A percentile compares a stretch with the other conserved stretches of the same genome.
phyloP scores from a whole-genome alignment of 2,113 vertebrate genomes.

The Catagonus wagneri region DNA sequence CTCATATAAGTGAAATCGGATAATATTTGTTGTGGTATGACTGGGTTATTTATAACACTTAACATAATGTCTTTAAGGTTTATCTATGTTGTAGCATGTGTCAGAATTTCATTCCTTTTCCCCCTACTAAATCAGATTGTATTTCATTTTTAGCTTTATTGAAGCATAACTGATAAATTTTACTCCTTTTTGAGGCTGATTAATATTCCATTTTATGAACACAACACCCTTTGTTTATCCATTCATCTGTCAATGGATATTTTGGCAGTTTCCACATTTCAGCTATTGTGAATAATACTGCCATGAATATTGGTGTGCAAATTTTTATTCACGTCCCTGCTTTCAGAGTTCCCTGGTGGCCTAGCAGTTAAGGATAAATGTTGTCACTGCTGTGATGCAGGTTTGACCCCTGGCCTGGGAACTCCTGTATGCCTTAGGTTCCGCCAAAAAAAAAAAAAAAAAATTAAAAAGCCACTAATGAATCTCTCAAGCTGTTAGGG shows the following conservation, averaged over 20 bases:
- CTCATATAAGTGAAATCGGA: neutral
- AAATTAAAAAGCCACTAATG: no score
- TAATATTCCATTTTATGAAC: neutral
- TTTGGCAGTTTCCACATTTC: neutral
- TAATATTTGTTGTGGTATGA: neutral
- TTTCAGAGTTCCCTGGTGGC: neutral
- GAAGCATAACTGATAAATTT: neutral
- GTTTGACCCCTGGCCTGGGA: no score
- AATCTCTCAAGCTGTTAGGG: no score
- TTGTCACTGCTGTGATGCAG: no score
- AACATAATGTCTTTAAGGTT: neutral
- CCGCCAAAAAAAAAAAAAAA: no score
- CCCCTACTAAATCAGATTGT: neutral
- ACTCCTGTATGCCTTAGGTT: no score
- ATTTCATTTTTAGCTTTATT: constrained; percentile 19
- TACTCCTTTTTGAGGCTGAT: neutral
- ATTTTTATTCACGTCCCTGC: neutral
- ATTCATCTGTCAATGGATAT: neutral
- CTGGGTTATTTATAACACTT: neutral
- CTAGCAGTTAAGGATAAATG: no score
- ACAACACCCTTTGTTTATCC: neutral
- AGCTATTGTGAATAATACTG: neutral
- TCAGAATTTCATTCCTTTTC: neutral
- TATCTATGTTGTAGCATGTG: neutral
- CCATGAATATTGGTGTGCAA: neutral